Percentiles rank a stretch among this genome's conserved stretches.
Evolutionary conservation across 2,113 vertebrate species (phyloP).

Genomic region (Syrmaticus mikado): DNA sequence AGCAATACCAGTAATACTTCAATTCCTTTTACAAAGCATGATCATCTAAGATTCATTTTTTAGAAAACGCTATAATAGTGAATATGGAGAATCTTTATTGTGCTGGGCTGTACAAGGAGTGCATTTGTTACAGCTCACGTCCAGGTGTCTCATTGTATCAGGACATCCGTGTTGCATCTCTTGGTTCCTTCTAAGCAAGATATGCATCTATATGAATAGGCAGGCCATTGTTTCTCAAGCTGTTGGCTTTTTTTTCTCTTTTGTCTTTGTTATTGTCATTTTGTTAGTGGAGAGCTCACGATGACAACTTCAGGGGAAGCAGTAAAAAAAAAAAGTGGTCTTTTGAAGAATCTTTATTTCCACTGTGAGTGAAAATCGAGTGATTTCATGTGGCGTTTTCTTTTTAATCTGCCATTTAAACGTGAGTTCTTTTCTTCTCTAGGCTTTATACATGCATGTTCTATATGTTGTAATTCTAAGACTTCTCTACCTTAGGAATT

Average conservation of each 20-base stretch:
- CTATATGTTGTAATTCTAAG: rapidly evolving
- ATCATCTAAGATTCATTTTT: neutral
- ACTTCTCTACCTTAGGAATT: neutral
- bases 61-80: neutral
- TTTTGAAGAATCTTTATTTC: neutral
- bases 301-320: neutral
- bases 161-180: neutral
- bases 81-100: neutral
- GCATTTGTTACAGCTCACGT: neutral
- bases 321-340: neutral
- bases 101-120: neutral
- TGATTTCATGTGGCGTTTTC: neutral
- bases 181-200: neutral
- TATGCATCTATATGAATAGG: neutral
- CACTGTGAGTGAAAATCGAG: neutral
- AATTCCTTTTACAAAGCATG: neutral
- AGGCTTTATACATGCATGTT: neutral
- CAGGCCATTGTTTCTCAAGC: neutral
- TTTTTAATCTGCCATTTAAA: neutral
- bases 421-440: neutral
- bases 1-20: neutral
- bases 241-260: neutral
- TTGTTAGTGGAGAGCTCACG: neutral
- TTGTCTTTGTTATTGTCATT: neutral
- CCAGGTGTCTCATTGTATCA: neutral